Base-by-base conservation (phyloP, 2,113 vertebrate genomes). In the Thunnus maccoyii region DNA sequence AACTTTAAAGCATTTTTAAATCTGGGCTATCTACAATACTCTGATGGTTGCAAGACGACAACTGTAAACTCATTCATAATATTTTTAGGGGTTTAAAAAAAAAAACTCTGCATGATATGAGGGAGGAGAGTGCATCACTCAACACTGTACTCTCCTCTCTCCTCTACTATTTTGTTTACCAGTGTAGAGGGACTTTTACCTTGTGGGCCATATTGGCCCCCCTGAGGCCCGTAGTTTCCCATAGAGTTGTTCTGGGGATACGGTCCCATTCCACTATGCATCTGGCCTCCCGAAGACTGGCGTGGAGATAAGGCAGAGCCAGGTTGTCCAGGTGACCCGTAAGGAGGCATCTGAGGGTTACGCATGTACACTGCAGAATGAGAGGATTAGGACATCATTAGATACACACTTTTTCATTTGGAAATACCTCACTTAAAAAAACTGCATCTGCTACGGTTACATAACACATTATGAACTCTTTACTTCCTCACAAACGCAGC, bases 261-360 rank as follows among this genome's bases (percentile, higher is more conserved):
- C 12, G 97, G 95, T 81, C 97, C 98, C 96, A 99, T 98, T 77
- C 95, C 97, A 74, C 95, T 91, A 70, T 99, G 97, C 94, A 99
- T 97, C 94, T 99, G 98, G 83, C 96, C 96, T 94, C 96, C 98
- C 46, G 98, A 97, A 83, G 97, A 97, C 93, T 98, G 98, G 86
- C 98, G 97, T 61, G 98, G 98, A 84, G 98, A 99, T 96, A 99
- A 97, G 96, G 98, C 97, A 20, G 98, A 99, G 89, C 96, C 96
- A 12, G 98, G 96, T 91, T 98, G 98, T 83, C 91, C 91, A 76
- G 98, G 97, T 73, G 98, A 99, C 78, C 96, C 97, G 72, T 99
- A 99, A 58, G 97, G 96, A 90, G 97, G 95, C 95, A 99, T 97
- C 95, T 98, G 98, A 79, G 98, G 96, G 92, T 97, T 99, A 82